These are phyloP conservation scores for Drosophila kurseongensis DNA, from an alignment of 1,140 invertebrate genomes.

Conservation along the genomic window DNA sequence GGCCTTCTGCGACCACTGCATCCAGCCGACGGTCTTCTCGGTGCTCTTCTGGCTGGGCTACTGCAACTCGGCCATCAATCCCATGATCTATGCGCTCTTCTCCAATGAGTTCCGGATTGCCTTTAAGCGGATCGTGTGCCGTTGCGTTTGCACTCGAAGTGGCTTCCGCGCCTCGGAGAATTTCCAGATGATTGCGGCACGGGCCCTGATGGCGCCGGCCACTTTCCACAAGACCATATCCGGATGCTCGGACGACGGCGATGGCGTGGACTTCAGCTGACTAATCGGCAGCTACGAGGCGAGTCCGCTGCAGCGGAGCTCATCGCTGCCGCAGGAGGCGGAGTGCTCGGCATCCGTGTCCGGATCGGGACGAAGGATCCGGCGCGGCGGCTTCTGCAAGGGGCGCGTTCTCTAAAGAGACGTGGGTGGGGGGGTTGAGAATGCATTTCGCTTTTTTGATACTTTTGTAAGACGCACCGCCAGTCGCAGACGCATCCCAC, in stretches of 20 bases:
- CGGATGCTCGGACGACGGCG: slow-evolving; percentile 80
- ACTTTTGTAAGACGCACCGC: slow-evolving; percentile 63
- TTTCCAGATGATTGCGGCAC: slow-evolving; percentile 83
- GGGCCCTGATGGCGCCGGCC: slow-evolving; percentile 78
- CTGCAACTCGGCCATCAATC: slow-evolving; percentile 95
- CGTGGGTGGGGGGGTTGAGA: slow-evolving; percentile 1
- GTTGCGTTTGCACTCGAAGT: slow-evolving; percentile 85
- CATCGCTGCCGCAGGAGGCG: slow-evolving; percentile 65
- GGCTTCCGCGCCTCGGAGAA: slow-evolving; percentile 83
- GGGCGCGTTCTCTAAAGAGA: slow-evolving; percentile 62
- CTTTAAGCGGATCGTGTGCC: slow-evolving; percentile 91
- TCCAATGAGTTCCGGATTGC: slow-evolving; percentile 93
- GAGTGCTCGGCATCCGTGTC: slow-evolving; percentile 39
- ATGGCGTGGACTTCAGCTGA: slow-evolving; percentile 81
- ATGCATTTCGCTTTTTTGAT: slow-evolving; percentile 70
- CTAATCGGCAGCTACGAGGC: slow-evolving; percentile 73
- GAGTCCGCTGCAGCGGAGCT: slow-evolving; percentile 63
- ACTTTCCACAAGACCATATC: slow-evolving; percentile 84
- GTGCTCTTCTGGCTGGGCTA: slow-evolving; percentile 96
- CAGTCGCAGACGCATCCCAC: slow-evolving; percentile 23
- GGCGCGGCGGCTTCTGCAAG: slow-evolving; percentile 80
- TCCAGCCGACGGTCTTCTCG: slow-evolving; percentile 90
- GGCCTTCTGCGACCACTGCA: slow-evolving; percentile 88
- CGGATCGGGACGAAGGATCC: slow-evolving; percentile 50
- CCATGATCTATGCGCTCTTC: slow-evolving; percentile 94